Conservation (phyloP, 2,888 invertebrate genomes). For the Drosophila mercatorum region DNA sequence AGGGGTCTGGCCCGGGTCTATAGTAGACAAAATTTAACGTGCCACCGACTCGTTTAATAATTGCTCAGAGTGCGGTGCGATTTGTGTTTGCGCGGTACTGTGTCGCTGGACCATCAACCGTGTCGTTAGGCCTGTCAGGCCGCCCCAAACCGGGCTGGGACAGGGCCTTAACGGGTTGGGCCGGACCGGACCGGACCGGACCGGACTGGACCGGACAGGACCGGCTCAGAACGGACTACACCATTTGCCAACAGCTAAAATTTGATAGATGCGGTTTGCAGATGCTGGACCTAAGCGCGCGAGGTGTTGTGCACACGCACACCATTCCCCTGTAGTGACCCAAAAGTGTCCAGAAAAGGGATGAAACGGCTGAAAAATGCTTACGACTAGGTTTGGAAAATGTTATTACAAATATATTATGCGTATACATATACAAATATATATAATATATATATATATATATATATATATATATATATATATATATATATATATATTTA, state of each 20-base stretch:
- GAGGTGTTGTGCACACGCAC: conserved; percentile 66
- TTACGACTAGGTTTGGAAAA: conserved; percentile 74
- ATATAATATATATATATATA: conserved; percentile 5
- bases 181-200: conserved; percentile 15
- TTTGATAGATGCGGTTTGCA: conserved; percentile 79
- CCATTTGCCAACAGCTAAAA: conserved; percentile 65
- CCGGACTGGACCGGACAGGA: conserved; percentile 26
- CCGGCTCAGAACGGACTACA: conserved; percentile 50
- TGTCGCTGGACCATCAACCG: conserved; percentile 70
- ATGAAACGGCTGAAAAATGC: conserved; percentile 78
- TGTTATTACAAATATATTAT: conserved; percentile 80
- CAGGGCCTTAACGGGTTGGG: conserved; percentile 11
- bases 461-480: conserved; percentile 26
- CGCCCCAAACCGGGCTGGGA: conserved; percentile 57
- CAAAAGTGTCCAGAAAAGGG: conserved; percentile 77
- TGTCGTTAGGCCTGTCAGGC: conserved; percentile 75
- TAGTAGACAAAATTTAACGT: conserved; percentile 78
- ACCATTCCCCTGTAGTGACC: conserved; percentile 46
- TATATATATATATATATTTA: background rate
- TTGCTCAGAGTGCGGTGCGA: conserved; percentile 78
- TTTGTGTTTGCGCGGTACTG: conserved; percentile 66
- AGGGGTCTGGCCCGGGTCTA: conserved; percentile 56
- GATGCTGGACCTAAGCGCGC: conserved; percentile 71
- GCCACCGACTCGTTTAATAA: conserved; percentile 77
- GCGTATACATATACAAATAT: conserved; percentile 48